Evolutionary conservation across 2,888 invertebrate genomes (phyloP), one percentile per base, ranked within the genome.

Genomic region (Machimus rusticus): DNA sequence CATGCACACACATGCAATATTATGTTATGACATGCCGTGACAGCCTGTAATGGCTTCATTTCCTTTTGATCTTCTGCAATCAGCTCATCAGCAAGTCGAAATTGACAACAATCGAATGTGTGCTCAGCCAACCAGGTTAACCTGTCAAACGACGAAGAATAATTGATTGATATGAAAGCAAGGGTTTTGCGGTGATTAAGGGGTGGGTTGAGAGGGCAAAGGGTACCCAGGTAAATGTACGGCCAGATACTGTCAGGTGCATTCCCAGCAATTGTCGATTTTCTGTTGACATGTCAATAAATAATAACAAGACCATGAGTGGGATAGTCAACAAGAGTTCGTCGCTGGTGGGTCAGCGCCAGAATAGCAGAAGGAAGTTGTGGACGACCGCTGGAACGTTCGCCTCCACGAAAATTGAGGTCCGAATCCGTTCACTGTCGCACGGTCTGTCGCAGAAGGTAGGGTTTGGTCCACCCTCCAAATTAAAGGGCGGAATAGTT

Each of bases 131-230:
- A 79, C 79, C 79, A 46, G 28, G 79, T 79, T 79, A 79, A 51
- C 79, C 79, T 79, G 79, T 79, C 79, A 79, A 79, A 79, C 79
- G 51, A 55, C n/a, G 79, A 79, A 79, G 79, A 79, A 79, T 79
- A 79, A 79, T 79, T 79, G 79, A 79, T 79, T 79, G 51, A 79
- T 79, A 79, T 79, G 79, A 79, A 79, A 79, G 51, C 79, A 79
- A 79, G 79, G 51, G 55, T 79, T 79, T 79, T 79, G 79, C 51
- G 79, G 79, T 79, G 51, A 79, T 79, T 79, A 79, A 46, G 51
- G 79, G 46, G 12, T 23, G 12, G 19, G 66, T 12, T 1, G 1
- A 14, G 66, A 1, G 9, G 57, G n/a, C n/a, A 3, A 9, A 23
- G 8, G 23, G 19, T 8, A 23, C 0, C 66, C 66, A 66, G 66